Evolutionary conservation across 2,797 vertebrate species (phyloP).

Genomic region (Scolopax rusticola): DNA sequence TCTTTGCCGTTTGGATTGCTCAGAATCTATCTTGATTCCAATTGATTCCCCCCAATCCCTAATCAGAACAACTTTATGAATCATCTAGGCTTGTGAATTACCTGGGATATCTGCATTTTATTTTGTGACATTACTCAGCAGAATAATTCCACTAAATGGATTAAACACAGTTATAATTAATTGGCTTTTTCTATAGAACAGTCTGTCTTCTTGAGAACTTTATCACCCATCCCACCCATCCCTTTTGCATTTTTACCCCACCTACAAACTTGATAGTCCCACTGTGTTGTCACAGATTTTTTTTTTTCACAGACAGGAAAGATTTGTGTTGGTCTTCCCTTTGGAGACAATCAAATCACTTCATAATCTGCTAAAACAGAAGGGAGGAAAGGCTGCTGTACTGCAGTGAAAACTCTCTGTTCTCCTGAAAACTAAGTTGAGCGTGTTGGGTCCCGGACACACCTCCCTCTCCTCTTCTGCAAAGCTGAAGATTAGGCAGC

Average conservation of each 20-base stretch:
- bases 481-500: background rate
- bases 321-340: background rate
- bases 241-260: background rate
- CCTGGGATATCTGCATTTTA: background rate
- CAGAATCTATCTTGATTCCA: background rate
- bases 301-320: slow-evolving; percentile 1
- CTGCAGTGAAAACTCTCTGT: background rate
- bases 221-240: background rate
- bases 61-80: background rate
- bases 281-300: background rate
- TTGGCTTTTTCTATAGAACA: background rate
- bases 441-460: background rate
- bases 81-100: background rate
- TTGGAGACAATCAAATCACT: background rate
- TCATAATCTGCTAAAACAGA: background rate
- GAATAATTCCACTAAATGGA: background rate
- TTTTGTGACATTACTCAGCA: background rate
- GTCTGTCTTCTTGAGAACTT: background rate
- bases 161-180: background rate
- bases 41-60: too few relatives aligned
- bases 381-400: background rate
- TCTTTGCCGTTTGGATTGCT: background rate
- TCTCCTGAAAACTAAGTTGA: background rate
- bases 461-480: background rate
- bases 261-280: background rate